These are phyloP conservation scores for Hylaeus anthracinus DNA, from an alignment of 1,140 invertebrate genomes.

Conservation along the genomic window DNA sequence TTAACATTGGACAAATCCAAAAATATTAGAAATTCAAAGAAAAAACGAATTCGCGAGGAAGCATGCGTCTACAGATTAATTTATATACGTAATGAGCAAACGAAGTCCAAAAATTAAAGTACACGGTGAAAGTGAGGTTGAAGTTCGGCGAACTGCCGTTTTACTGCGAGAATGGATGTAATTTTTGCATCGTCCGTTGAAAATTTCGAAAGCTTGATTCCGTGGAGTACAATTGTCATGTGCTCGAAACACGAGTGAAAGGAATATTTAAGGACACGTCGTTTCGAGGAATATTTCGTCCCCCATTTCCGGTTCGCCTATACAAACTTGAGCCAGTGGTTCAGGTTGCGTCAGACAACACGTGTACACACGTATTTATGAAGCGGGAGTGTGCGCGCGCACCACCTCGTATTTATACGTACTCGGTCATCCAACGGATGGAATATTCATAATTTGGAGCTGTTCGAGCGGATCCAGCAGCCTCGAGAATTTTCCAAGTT, in stretches of 20 bases:
- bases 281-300: conserved; percentile 65
- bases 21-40: too few species aligned
- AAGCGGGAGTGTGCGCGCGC: conserved; percentile 15
- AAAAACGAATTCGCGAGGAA: too few species aligned
- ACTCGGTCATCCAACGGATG: conserved; percentile 40
- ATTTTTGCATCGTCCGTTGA: neutral
- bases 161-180: neutral
- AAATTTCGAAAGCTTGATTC: neutral
- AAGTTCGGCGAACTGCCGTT: too few species aligned
- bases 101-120: too few species aligned
- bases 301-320: conserved; percentile 66
- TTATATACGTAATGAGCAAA: too few species aligned
- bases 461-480: neutral
- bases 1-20: too few species aligned
- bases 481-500: neutral
- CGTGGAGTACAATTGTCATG: conserved; percentile 31
- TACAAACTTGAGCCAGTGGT: conserved; percentile 68
- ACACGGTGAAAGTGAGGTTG: too few species aligned
- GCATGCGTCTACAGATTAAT: too few species aligned
- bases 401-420: conserved; percentile 28
- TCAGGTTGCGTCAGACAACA: conserved; percentile 69
- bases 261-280: conserved; percentile 64
- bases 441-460: conserved; percentile 56
- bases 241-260: conserved; percentile 49
- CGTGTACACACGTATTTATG: conserved; percentile 61